Conservation (phyloP, 1,140 invertebrate genomes). For the Euura lappo region DNA sequence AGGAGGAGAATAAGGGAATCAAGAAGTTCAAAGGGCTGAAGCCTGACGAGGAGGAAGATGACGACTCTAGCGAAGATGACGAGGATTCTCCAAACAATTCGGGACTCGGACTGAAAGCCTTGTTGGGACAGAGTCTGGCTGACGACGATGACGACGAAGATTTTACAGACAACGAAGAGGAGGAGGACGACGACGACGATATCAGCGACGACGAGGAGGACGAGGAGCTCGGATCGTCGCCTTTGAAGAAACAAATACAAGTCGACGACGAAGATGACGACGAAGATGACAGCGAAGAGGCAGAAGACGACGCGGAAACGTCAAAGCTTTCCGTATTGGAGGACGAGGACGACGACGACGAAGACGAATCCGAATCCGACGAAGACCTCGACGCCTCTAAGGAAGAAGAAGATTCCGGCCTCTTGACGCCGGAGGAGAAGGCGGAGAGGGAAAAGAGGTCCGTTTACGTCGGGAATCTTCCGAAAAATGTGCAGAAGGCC, state of each 20-base stretch:
- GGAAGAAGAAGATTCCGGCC: conserved; percentile 2
- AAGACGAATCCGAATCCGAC: conserved; percentile 11
- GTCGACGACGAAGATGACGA: conserved; percentile 13
- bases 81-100: conserved; percentile 23
- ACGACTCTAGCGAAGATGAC: conserved; percentile 33
- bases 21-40: background rate
- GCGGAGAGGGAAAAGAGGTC: conserved; percentile 57
- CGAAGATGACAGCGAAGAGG: conserved; percentile 23
- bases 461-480: conserved; percentile 73
- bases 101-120: conserved; percentile 27
- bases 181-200: conserved; percentile 43
- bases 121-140: conserved; percentile 35
- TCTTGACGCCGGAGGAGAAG: conserved; percentile 31
- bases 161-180: conserved; percentile 35
- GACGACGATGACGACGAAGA: conserved; percentile 51
- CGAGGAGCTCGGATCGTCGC: conserved; percentile 1
- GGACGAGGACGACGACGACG: conserved; percentile 12
- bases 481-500: conserved; percentile 59
- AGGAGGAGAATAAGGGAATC: conserved; percentile 23
- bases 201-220: conserved; percentile 31
- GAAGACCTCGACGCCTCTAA: conserved; percentile 18
- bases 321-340: conserved; percentile 3
- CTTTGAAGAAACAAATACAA: background rate
- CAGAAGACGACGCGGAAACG: conserved; percentile 24
- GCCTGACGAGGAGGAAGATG: conserved; percentile 33